Evolutionary conservation across 2,797 vertebrate species (phyloP).

Genomic region (Sciaenops ocellatus): DNA sequence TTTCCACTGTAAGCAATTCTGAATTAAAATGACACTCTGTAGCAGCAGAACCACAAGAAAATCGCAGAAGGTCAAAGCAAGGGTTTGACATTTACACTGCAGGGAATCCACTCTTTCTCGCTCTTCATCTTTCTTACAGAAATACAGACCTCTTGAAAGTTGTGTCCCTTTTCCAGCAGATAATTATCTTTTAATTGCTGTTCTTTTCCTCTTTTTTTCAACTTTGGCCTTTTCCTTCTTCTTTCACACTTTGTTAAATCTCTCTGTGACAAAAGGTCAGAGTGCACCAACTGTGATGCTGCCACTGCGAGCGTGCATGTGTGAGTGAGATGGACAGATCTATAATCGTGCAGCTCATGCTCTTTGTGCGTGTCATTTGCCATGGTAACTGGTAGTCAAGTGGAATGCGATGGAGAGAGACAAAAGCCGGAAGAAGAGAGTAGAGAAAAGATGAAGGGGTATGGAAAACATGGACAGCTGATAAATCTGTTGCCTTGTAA

Average conservation of each 20-base stretch:
- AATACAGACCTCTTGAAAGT: conserved; percentile 52
- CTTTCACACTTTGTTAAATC: conserved; percentile 66
- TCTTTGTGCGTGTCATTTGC: conserved; percentile 66
- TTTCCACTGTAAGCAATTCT: conserved; percentile 17
- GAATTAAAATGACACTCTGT: conserved; percentile 21
- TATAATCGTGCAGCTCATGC: conserved; percentile 52
- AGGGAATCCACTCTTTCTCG: conserved; percentile 50
- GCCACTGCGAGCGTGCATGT: conserved; percentile 8
- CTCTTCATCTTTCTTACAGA: conserved; percentile 30
- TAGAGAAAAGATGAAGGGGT: conserved; percentile 37
- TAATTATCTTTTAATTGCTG: conserved; percentile 80
- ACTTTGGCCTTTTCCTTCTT: conserved; percentile 42
- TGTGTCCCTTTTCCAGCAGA: conserved; percentile 43
- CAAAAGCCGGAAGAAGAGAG: conserved; percentile 41
- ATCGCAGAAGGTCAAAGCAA: conserved; percentile 58
- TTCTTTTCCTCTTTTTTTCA: conserved; percentile 47
- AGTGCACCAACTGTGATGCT: conserved; percentile 43
- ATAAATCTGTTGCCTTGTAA: conserved; percentile 87
- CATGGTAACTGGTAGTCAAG: conserved; percentile 69
- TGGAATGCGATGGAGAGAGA: conserved; percentile 47
- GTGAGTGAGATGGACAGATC: conserved; percentile 47
- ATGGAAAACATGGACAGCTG: conserved; percentile 75
- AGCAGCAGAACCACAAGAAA: conserved; percentile 24
- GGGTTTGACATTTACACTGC: conserved; percentile 73
- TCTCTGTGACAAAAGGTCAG: conserved; percentile 68